Percentiles rank a stretch among this genome's conserved stretches.
Conservation (phyloP, 2,888 invertebrate genomes). For the Lepidocyrtoides sp. region DNA sequence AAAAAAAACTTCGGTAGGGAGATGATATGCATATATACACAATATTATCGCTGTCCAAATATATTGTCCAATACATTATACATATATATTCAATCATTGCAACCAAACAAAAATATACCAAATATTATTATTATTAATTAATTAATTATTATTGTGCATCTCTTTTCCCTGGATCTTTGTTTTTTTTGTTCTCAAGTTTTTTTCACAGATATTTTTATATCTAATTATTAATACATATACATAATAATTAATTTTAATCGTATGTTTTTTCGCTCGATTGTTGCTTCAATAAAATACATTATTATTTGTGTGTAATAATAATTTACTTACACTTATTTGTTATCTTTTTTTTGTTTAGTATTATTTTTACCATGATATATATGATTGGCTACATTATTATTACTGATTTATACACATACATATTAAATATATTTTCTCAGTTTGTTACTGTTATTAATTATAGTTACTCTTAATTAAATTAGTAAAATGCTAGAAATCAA, state of each 20-base stretch:
- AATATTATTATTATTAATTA: conserved; percentile 62
- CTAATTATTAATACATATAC: conserved; percentile 54
- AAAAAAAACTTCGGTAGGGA: conserved; percentile 33
- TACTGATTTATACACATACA: conserved; percentile 56
- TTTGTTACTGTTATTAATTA: conserved; percentile 62
- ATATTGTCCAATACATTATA: conserved; percentile 42
- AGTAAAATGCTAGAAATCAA: conserved; percentile 47
- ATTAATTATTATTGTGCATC: conserved; percentile 76
- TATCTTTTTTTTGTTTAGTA: conserved; percentile 60
- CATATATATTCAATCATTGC: conserved; percentile 31
- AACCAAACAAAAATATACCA: conserved; percentile 75
- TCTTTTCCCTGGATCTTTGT: conserved; percentile 76
- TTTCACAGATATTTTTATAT: conserved; percentile 78
- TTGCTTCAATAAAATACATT: conserved; percentile 61
- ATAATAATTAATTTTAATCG: conserved; percentile 46
- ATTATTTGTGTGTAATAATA: conserved; percentile 22
- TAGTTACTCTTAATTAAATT: conserved; percentile 44
- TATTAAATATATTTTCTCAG: conserved; percentile 65
- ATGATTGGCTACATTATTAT: conserved; percentile 47
- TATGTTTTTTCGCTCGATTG: conserved; percentile 63
- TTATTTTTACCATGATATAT: conserved; percentile 66
- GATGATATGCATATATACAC: conserved; percentile 12
- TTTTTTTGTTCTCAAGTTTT: conserved; percentile 77
- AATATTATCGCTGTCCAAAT: conserved; percentile 51
- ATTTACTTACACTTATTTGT: conserved; percentile 40